phyloP scores from a whole-genome alignment of 2,888 invertebrate genomes.

The Xanthorhoe spadicearia region DNA sequence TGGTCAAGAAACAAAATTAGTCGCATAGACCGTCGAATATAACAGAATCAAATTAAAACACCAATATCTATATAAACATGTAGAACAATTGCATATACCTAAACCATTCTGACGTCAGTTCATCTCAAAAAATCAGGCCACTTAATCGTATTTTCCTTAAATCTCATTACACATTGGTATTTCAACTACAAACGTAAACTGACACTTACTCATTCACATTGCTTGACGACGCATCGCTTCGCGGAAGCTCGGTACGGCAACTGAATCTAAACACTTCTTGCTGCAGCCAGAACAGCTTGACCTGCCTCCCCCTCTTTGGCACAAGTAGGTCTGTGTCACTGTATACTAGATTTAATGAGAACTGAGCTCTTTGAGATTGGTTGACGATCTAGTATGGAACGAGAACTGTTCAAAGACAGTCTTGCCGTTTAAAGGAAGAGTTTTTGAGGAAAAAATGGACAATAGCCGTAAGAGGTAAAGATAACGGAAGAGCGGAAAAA shows the following conservation, averaged over 20 bases:
- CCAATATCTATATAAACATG: too few species aligned
- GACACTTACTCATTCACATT: slow-evolving; percentile 52
- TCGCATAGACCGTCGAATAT: too few species aligned
- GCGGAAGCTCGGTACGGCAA: slow-evolving; percentile 75
- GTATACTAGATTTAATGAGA: not conserved
- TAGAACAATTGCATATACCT: too few species aligned
- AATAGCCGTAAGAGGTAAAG: too few species aligned
- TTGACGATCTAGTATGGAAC: not conserved
- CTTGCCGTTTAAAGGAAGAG: not conserved
- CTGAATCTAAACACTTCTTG: slow-evolving; percentile 79
- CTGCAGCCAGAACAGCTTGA: slow-evolving; percentile 48
- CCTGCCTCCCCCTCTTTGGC: slow-evolving; percentile 41
- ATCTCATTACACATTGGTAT: slow-evolving; percentile 51
- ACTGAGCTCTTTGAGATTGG: not conserved
- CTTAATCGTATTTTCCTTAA: slow-evolving; percentile 15
- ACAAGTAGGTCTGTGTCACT: not conserved
- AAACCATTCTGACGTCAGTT: too few species aligned
- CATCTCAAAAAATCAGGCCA: not conserved
- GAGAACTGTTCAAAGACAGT: not conserved
- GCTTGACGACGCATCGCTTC: slow-evolving; percentile 64
- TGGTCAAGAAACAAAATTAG: too few species aligned
- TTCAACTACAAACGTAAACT: slow-evolving; percentile 46
- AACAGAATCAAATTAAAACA: too few species aligned
- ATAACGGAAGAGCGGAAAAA: too few species aligned
- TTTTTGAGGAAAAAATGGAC: not conserved